Evolutionary conservation across 2,888 invertebrate genomes (phyloP), one percentile per base, ranked within the genome.

Genomic region (Tipula lateralis): DNA sequence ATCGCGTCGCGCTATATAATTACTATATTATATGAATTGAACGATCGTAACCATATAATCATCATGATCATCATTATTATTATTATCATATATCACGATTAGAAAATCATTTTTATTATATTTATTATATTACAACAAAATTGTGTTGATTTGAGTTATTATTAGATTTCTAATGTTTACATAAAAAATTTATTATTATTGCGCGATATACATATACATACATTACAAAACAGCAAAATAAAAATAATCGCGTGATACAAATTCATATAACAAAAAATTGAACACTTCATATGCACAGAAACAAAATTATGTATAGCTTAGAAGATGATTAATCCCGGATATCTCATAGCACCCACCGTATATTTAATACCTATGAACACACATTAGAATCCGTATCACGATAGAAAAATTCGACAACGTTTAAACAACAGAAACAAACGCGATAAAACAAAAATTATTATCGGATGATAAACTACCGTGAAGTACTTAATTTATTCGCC

Each of bases 141-240:
- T 44, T 44, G 44, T 66, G 66, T 66, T 66, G 66, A 66, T 66
- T 66, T 66, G 66, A 66, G 66, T 66, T 66, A 66, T 66, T 66
- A 66, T 66, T 66, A 66, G 66, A 66, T 66, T 66, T 66, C 24
- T 66, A 66, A 66, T 66, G 66, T 66, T 66, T 66, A 66, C 66
- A 66, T 13, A 66, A 66, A 66, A 66, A 66, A 66, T 66, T 24
- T 66, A 66, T 66, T 24, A 66, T 6, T 66, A 66, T 66, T 66
- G 66, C 66, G 66, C 66, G 66, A 66, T 19, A 66, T 24, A 66
- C 3, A 66, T 2, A 0, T 44, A 16, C 16, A 16, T 9, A 36
- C n/a, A 7, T 32, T 32, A 16, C 66, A 66, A 66, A 66, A 66
- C 9, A 0, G 12, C 9, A 66, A 66, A 66, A 66, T 24, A 66